Evolutionary conservation across 2,888 invertebrate species (phyloP), one percentile per base, ranked within the genome.

Genomic region (Cepaea hortensis): DNA sequence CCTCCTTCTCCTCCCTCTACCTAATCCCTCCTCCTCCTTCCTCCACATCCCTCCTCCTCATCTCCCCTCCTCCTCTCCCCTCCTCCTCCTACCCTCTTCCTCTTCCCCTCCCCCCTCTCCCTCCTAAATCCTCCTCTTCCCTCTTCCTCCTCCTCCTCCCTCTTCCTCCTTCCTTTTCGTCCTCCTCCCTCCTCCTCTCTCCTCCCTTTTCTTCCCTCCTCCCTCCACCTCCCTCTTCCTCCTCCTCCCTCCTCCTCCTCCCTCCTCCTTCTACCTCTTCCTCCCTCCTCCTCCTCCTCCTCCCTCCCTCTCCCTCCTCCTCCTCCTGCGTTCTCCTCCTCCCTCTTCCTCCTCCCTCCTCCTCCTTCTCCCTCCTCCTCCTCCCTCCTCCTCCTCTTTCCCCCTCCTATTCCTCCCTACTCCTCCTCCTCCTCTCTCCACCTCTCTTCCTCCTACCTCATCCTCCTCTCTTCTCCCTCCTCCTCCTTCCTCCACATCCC

Each of bases 121-220:
- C n/a, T n/a, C n/a, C n/a, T 35, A 35, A 0, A 35, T 35, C 35
- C 35, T 35, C 13, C 13, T 65, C 18, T 2, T 15, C 65, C 65
- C 65, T 65, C 18, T n/a, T n/a, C n/a, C n/a, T n/a, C n/a, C 65
- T 65, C 65, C 18, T 65, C 65, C 65, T 18, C 65, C 65, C 65
- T 18, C 65, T 3, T 18, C 65, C 65, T 15, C 65, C 65, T 18
- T n/a, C n/a, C n/a, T n/a, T n/a, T n/a, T n/a, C n/a, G n/a, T 83
- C 50, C 35, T 23, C 73, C 46, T 70, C 18, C 75, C 61, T 35
- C 35, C 61, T 23, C 61, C 73, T 75, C 50, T 20, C n/a, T 35
- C 73, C 61, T 84, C 62, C 75, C 75, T 73, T 35, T 65, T 55
- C 23, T 13, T 81, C 81, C 23, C 68, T 65, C 68, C 20, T 35